Percentiles rank a stretch among this genome's conserved stretches.
Evolutionary conservation across 1,140 invertebrate genomes (phyloP).

Genomic region (Fopius arisanus): DNA sequence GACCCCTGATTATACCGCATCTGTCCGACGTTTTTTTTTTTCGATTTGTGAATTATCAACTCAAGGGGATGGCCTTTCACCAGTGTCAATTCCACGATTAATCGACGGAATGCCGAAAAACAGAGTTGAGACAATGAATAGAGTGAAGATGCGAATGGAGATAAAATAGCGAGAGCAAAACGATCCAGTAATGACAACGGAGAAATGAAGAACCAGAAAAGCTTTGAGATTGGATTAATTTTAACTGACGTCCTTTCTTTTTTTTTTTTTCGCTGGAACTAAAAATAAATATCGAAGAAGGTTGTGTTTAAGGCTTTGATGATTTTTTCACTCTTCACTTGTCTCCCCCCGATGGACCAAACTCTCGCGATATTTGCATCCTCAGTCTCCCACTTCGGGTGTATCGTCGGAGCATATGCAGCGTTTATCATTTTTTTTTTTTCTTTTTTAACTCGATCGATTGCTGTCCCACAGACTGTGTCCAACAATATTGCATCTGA

Average conservation of each 20-base stretch:
- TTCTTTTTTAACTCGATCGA: not conserved
- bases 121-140: no score
- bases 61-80: not conserved
- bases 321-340: slow-evolving; percentile 65
- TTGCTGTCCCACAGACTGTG: slow-evolving; percentile 12
- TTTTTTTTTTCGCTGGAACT: not conserved
- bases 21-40: slow-evolving; percentile 24
- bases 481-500: slow-evolving; percentile 11
- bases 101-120: no score
- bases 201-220: no score
- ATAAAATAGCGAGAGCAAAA: no score
- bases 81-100: no score
- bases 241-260: not conserved
- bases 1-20: not conserved
- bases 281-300: slow-evolving; percentile 32
- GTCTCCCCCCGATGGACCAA: slow-evolving; percentile 38
- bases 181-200: no score
- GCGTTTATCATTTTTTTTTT: slow-evolving; percentile 37
- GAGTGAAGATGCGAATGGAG: no score
- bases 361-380: slow-evolving; percentile 25
- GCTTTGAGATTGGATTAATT: no score
- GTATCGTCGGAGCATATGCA: slow-evolving; percentile 33
- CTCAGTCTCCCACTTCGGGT: slow-evolving; percentile 29
- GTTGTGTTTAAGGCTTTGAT: slow-evolving; percentile 53
- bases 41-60: not conserved